These are phyloP conservation scores for Sipha maydis DNA, from an alignment of 2,888 invertebrate genomes.

Conservation along the genomic window DNA sequence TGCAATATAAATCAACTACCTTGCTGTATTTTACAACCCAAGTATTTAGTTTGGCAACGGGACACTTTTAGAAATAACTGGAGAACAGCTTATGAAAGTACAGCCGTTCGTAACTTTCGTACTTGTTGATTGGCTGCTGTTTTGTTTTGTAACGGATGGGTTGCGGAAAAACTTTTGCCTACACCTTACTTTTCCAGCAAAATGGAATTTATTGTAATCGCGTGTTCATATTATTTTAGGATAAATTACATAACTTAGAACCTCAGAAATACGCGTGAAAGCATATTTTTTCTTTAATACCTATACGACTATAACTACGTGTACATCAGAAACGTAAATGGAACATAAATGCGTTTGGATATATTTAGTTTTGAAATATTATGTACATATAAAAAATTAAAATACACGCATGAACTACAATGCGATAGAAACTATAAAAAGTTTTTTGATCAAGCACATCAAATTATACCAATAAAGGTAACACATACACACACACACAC, in stretches of 20 bases:
- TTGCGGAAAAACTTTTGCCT: slow-evolving; percentile 12
- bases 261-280: background rate
- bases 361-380: no score
- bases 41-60: slow-evolving; percentile 32
- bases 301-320: no score
- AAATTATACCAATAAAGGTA: no score
- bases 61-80: slow-evolving; percentile 10
- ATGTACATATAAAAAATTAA: no score
- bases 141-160: background rate
- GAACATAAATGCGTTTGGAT: no score
- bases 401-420: no score
- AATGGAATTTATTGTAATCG: background rate
- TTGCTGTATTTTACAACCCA: background rate
- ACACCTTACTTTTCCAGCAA: background rate
- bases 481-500: no score
- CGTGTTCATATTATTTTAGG: background rate
- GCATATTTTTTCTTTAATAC: no score
- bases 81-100: slow-evolving; percentile 31
- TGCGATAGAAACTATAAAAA: no score
- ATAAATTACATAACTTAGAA: background rate
- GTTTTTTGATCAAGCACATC: no score
- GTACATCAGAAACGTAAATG: no score
- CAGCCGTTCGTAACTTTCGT: background rate
- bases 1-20: background rate
- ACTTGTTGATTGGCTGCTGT: slow-evolving; percentile 27